Base-by-base conservation (phyloP, 1,140 invertebrate species). In the Tribolium castaneum region DNA sequence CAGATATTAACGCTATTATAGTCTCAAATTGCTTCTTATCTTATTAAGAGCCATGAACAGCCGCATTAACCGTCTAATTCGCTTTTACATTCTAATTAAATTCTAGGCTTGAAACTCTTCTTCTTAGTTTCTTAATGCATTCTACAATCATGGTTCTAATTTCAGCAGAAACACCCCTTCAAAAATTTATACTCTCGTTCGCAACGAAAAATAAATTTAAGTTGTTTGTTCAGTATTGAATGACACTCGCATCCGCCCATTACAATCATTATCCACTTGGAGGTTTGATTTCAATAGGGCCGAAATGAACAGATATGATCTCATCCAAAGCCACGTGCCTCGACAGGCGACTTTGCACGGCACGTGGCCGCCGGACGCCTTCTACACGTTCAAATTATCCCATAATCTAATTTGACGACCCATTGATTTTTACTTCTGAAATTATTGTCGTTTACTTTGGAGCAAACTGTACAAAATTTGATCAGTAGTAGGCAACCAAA, bases 21-120 rank as follows among this genome's bases (percentile, higher is more conserved):
- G 78, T 85, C 84, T 84, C 82, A 85, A 85, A 85, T 84, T 84
- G 84, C 82, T 85, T 84, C 84, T 85, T 83, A 84, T 85, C 83
- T 78, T 81, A 84, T 85, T 85, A 84, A 78, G 80, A 75, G 80
- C 83, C 76, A 85, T 85, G 83, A 85, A 85, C 80, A 83, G 82
- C 83, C 82, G 80, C 83, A 85, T 85, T 85, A 85, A 81, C 83
- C 81, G 71, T 78, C 70, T 82, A 84, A 85, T 85, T 84, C 77
- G 73, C 82, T 78, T 83, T 83, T 84, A 85, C 82, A 75, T 80
- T 76, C 78, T 85, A 84, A 85, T 85, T 82, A 80, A 82, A 83
- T 83, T 83, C 73, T 77, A 45, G 70, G 75, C 72, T 81, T 82
- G 79, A 80, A 79, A 80, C 66, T 81, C 74, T 78, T 59, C 56